Evolutionary conservation across 30 jellyfish, hydroid and myxozoan species (phyloP), one percentile per base, ranked within the genome.

Genomic region (Chrysaora quinquecirrha): DNA sequence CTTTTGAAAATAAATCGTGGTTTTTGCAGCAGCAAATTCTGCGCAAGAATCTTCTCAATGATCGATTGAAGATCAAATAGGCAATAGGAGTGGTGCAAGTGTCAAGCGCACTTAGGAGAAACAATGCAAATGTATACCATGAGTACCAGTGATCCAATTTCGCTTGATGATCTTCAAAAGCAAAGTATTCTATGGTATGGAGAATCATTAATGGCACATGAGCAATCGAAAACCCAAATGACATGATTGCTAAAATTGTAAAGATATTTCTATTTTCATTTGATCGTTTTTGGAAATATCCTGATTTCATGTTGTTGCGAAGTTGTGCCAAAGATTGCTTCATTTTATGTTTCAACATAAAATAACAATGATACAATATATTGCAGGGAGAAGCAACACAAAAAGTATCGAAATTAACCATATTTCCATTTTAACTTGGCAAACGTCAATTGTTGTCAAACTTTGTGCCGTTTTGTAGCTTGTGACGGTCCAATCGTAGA

Each of bases 401-500:
- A 27, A 30, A 22, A 76, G 70, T 18, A 76, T 33, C 30, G 78
- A 72, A 27, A 61, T 25, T 20, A 61, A 27, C 82, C 82, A 70
- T 3, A 46, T 34, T 70, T 34, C 63, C 65, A 34, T 31, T 22
- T 70, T 70, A 16, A 70, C 54, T 70, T 70, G 24, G 22, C 82
- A 70, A 30, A 70, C 82, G 11, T 70, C 54, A 16, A 70, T 22
- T 3, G 16, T 3, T 3, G 25, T 52, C 27, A 4, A 4, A 19
- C 19, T 52, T 20, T 12, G 3, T 52, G 68, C 19, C 25, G 68
- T 10, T 16, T 69, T 11, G 76, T 65, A 69, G 1, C 27, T 52
- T 1, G 38, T 28, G n/a, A 82, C 76, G 24, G 49, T 38, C 92
- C 92, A 82, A 2, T 82, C 92, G 78, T 82, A 82, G 34, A 82